Evolutionary conservation across 1,140 invertebrate species (phyloP), one percentile per base, ranked within the genome.

Genomic region (Listronotus oregonensis): DNA sequence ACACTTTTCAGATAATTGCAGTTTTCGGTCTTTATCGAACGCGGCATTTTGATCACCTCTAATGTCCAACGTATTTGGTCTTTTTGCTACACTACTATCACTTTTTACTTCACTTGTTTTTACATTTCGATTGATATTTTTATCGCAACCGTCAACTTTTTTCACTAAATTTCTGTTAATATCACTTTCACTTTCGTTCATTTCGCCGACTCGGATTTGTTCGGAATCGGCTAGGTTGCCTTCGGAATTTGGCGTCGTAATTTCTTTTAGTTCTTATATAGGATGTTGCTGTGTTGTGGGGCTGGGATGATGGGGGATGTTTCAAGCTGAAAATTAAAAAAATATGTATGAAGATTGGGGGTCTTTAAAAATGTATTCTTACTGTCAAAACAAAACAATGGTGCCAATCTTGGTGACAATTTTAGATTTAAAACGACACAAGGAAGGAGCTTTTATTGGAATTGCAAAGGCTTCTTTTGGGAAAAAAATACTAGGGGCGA

Each of bases 1-100:
- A 59, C 75, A 77, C 55, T 72, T 72, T 58, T 69, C 71, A 9
- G 74, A 76, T 14, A 66, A 61, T 59, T 72, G 75, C 14, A 60
- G 57, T 49, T 52, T 54, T 39, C 63, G 46, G 9, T 62, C 54
- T 42, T 67, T 62, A 57, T 50, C 43, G 50, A 39, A 49, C 39
- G 39, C 15, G n/a, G 27, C 34, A 37, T 34, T 54, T 15, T 37
- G 34, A 8, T 37, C 34, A 8, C 11, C 17, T 47, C 55, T 62
- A 21, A 75, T 72, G 52, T 74, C 59, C n/a, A 75, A 52, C n/a
- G 66, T 56, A 40, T 72, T 71, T 0, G 74, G 74, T 61, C 74
- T 66, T 68, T 73, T 75, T 2, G 69, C 70, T 50, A 65, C 67
- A 44, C 49, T 61, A 32, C 51, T 58, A 47, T 17, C n/a, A 11